These are phyloP conservation scores for Turritopsis dohrnii DNA, from an alignment of 30 jellyfish, hydroid and myxozoan genomes.

Conservation along the genomic window DNA sequence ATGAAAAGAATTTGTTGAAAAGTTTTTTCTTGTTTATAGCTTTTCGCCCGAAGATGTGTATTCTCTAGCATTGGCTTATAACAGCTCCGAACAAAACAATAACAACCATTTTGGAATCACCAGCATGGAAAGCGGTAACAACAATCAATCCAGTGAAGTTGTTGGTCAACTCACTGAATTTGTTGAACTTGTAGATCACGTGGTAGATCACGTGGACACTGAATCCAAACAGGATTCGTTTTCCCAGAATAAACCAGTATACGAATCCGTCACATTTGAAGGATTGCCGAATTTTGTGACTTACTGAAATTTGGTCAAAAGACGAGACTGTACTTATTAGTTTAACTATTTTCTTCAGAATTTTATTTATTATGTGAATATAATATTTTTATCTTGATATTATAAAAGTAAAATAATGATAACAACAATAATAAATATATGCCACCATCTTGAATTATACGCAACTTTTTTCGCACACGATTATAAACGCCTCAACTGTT, in stretches of 20 bases:
- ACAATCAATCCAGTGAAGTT: background rate
- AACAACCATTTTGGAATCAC: background rate
- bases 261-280: background rate
- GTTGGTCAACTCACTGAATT: background rate
- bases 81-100: background rate
- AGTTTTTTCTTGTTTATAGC: background rate
- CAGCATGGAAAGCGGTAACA: background rate
- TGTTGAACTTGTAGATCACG: background rate
- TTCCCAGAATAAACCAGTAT: background rate
- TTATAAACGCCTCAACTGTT: background rate
- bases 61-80: background rate
- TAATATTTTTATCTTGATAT: background rate
- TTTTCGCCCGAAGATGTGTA: background rate
- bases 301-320: background rate
- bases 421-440: too few relatives aligned
- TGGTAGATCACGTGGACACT: background rate
- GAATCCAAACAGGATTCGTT: background rate
- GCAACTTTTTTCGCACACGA: background rate
- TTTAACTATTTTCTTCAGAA: background rate
- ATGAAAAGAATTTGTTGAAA: too few relatives aligned
- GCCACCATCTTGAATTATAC: background rate
- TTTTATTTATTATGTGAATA: background rate
- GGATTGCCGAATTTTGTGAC: constrained; percentile 7
- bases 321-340: background rate
- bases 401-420: background rate